These are phyloP conservation scores for Scomber scombrus DNA, from an alignment of 2,113 vertebrate genomes.

Conservation along the genomic window DNA sequence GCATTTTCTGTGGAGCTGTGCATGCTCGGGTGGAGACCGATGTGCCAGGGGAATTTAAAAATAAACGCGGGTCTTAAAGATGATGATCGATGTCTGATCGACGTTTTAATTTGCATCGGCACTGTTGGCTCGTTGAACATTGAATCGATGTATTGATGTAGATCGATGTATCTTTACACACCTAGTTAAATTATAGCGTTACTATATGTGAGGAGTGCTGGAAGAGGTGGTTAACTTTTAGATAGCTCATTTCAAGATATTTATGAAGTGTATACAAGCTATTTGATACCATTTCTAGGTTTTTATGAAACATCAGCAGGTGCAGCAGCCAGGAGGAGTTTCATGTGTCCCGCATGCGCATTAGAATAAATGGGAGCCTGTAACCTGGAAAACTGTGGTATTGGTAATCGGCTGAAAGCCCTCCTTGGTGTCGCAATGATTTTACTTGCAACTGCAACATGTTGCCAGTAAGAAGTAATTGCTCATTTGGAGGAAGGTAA, in stretches of 20 bases:
- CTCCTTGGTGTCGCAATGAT: conserved; percentile 38
- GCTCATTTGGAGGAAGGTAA: conserved; percentile 39
- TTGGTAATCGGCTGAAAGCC: conserved; percentile 48
- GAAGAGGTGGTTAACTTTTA: not conserved
- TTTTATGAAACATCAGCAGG: conserved; percentile 38
- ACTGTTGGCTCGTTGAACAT: too few species aligned
- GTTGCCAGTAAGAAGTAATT: conserved; percentile 33
- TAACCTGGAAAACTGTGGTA: conserved; percentile 29
- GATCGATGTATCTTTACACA: too few species aligned
- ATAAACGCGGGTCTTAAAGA: too few species aligned
- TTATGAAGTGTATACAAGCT: not conserved
- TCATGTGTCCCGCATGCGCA: conserved; percentile 32
- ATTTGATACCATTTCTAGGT: conserved; percentile 5
- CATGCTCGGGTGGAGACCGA: too few species aligned
- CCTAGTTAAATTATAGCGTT: not conserved
- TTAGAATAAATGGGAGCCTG: conserved; percentile 25
- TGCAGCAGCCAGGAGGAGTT: conserved; percentile 18
- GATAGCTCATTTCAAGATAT: conserved; percentile 5
- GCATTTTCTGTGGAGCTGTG: too few species aligned
- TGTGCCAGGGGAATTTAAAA: too few species aligned
- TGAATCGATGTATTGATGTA: too few species aligned
- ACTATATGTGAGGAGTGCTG: not conserved
- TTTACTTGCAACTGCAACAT: conserved; percentile 50
- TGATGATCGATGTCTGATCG: too few species aligned
- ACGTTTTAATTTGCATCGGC: too few species aligned